Percentiles rank a stretch among this genome's conserved stretches.
Conservation (phyloP, 2,888 invertebrate species). For the Holacanthella duospinosa region DNA sequence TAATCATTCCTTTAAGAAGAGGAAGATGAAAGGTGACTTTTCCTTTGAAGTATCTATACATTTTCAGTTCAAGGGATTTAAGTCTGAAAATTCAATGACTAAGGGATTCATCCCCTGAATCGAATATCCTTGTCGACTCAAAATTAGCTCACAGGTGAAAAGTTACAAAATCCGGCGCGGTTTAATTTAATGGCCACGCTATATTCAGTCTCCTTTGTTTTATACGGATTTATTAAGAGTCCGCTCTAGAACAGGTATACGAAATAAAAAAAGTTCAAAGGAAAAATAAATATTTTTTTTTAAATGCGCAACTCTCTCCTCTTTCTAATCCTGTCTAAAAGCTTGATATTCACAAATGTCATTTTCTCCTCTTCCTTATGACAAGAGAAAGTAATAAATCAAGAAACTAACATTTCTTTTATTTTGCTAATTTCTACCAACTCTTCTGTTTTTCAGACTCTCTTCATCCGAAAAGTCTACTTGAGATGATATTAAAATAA, state of each 20-base stretch:
- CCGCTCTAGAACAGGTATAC: too few relatives aligned
- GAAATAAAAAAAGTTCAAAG: too few relatives aligned
- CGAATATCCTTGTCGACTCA: too few relatives aligned
- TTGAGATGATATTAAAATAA: neutral
- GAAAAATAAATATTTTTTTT: too few relatives aligned
- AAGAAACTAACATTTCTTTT: too few relatives aligned
- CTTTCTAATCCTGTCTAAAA: too few relatives aligned
- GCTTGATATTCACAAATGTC: too few relatives aligned
- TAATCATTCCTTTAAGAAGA: conserved; percentile 17
- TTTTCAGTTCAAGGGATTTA: neutral
- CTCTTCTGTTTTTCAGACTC: neutral
- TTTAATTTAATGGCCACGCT: neutral
- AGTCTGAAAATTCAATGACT: neutral
- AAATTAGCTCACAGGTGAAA: conserved; percentile 4
- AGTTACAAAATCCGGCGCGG: neutral
- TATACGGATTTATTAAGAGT: too few relatives aligned
- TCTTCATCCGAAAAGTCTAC: neutral
- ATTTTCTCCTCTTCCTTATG: too few relatives aligned
- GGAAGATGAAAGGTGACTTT: conserved; percentile 6
- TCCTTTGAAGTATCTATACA: conserved; percentile 4
- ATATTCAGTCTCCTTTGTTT: neutral
- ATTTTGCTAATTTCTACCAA: too few relatives aligned
- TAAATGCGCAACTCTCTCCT: too few relatives aligned
- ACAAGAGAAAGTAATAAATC: too few relatives aligned
- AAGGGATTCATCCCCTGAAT: neutral